A percentile compares a stretch with the other conserved stretches of the same genome.
Evolutionary conservation across 53 echinoderm and acorn worm species (phyloP).

Genomic region (Zoroaster sp.): DNA sequence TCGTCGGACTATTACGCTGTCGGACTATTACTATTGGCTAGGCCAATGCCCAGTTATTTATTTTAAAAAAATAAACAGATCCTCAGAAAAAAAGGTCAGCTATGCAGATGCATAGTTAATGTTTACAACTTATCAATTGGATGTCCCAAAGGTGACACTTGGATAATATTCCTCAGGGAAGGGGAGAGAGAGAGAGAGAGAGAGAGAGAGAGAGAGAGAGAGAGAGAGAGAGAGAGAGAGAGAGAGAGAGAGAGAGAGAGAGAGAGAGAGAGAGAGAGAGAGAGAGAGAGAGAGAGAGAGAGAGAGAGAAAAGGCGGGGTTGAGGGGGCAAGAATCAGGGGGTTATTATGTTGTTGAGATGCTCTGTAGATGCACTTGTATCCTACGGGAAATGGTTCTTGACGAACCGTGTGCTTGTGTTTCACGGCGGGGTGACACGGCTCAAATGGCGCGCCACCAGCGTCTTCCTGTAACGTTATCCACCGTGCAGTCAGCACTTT

Average conservation of each 20-base stretch:
- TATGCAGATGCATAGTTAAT: too few relatives aligned
- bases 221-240: not conserved
- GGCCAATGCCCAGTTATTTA: too few relatives aligned
- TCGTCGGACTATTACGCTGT: too few relatives aligned
- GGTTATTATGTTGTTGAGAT: conserved; percentile 20
- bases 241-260: not conserved
- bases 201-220: not conserved
- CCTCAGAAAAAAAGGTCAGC: too few relatives aligned
- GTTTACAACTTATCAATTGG: too few relatives aligned
- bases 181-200: not conserved
- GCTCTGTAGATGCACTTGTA: conserved; percentile 5
- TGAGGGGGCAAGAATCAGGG: not conserved
- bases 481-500: conserved; percentile 17
- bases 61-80: too few relatives aligned
- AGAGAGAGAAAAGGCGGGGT: not conserved
- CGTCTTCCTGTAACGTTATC: conserved; percentile 50
- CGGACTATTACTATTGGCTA: too few relatives aligned
- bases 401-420: conserved; percentile 22
- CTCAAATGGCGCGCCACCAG: conserved; percentile 58
- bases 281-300: not conserved
- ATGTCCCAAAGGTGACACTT: too few relatives aligned
- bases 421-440: conserved; percentile 3
- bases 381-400: conserved; percentile 55
- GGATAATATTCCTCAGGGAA: not conserved
- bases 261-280: not conserved